Evolutionary conservation across 2,113 vertebrate species (phyloP), one percentile per base, ranked within the genome.

Genomic region (Labeo rohita): DNA sequence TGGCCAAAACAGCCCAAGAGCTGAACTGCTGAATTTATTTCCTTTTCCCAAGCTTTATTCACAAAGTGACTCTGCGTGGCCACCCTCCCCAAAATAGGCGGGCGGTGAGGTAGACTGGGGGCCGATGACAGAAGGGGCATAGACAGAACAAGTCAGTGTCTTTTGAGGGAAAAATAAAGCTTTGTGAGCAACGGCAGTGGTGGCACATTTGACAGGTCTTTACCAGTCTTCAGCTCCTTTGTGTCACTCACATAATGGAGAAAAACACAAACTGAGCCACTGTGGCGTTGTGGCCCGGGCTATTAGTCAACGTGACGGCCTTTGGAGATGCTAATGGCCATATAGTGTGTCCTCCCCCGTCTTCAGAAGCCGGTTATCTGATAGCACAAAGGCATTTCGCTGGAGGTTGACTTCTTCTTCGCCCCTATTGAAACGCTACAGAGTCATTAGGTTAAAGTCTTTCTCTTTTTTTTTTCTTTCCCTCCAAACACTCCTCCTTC

Each of bases 301-400:
- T 95, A 96, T 95, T 92, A 96, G 95, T 96, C 74, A 36, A 93
- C 94, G 95, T 94, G 95, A 94, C 92, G 90, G 94, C 92, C 97
- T 98, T 98, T 98, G 96, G 96, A 98, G 96, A 99, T 99, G 98
- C 97, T 98, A 98, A 99, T 98, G 91, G 93, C 7, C 56, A 96
- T 95, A 95, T 96, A 95, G 96, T 95, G 95, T 93, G 94, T 95
- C 93, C 94, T 88, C 84, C 78, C 94, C 94, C 95, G 92, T 92
- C 90, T 93, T 88, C 92, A 93, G 92, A 95, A 94, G 90, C 87
- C 89, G 90, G 93, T 93, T 94, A 95, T 94, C 93, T 94, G 94
- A 95, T 94, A 89, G 95, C 94, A 97, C 96, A 96, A 97, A 97
- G 95, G 92, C 95, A 94, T 92, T 92, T 90, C 91, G 91, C 91